Base-by-base conservation (phyloP, 1,140 invertebrate genomes). In the Trichonephila clavipes region DNA sequence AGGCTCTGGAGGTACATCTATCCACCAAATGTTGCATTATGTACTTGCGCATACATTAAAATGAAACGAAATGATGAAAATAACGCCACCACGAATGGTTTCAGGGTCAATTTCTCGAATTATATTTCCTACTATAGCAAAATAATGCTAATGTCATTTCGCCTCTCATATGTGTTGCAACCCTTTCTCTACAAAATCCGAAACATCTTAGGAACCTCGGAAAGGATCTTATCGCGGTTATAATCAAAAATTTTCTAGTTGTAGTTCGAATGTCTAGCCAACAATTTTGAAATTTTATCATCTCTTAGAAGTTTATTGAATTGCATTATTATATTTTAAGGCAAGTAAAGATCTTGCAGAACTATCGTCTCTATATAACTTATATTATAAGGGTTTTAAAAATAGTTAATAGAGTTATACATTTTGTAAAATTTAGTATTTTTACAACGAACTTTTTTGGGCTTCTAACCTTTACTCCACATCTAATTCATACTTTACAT, bases 281-380 rank as follows among this genome's bases (percentile, higher is more conserved):
- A 66, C 59, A 28, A 88, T 66, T 88, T 88, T 88, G 2, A 61
- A 34, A 66, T 66, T 88, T 66, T 28, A 66, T 88, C 59, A 88
- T 16, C 62, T 34, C n/a, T 88, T 66, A 88, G 86, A 66, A 16
- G 12, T 24, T 88, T 88, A 59, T 59, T 86, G 40, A 14, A 28
- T 86, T 86, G 28, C 19, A 58, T 6, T 44, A 59, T 86, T 61
- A 59, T 18, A 21, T 59, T 86, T 86, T 62, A n/a, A 4, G 12
- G 51, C 44, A 18, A 44, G 83, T 59, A 44, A 86, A 86, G 40
- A 51, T 10, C 51, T 51, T 86, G 83, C 51, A 86, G 24, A 61
- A 61, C 59, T 86, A 28, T 86, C 83, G 40, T 86, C 51, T 86
- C 6, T 86, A 62, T 28, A 28, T 16, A 86, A 86, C 44, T 86